Percentiles rank a stretch among this genome's conserved stretches.
These are phyloP conservation scores for Lysiphlebus fabarum DNA, from an alignment of 1,140 invertebrate genomes.

Conservation along the genomic window DNA sequence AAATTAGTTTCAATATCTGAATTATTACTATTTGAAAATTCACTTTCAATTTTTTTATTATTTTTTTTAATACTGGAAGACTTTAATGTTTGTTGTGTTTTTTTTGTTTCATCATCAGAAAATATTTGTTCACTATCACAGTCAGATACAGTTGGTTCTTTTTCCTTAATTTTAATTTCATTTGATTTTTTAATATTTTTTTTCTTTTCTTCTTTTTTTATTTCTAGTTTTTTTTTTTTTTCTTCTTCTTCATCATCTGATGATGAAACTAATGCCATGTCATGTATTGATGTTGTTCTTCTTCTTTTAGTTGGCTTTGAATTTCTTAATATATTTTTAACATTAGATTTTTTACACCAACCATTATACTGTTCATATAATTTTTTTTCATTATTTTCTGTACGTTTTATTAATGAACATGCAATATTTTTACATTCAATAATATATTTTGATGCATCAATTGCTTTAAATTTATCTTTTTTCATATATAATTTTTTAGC, in stretches of 20 bases:
- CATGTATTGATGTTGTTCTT: not conserved
- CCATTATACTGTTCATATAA: conserved; percentile 12
- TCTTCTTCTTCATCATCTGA: conserved; percentile 5
- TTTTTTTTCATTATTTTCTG: conserved; percentile 7
- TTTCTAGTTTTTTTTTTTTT: conserved; percentile 1
- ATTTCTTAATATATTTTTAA: conserved; percentile 19
- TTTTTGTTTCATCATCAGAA: conserved; percentile 27
- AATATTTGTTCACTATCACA: conserved; percentile 40
- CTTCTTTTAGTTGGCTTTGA: conserved; percentile 2
- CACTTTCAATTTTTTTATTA: conserved; percentile 1
- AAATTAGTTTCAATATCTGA: not conserved
- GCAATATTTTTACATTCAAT: conserved; percentile 13
- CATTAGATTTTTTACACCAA: conserved; percentile 22
- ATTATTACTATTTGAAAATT: not conserved
- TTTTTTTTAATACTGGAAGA: conserved; percentile 1
- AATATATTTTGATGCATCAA: conserved; percentile 11
- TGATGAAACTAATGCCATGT: conserved; percentile 2
- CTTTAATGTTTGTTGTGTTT: conserved; percentile 1
- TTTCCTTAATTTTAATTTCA: not conserved
- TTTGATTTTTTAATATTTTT: not conserved
- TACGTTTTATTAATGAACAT: not conserved
- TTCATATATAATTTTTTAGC: conserved; percentile 4
- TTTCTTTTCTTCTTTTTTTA: not conserved
- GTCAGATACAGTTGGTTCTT: conserved; percentile 30
- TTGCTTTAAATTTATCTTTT: conserved; percentile 8